Evolutionary conservation across 2,888 invertebrate genomes (phyloP).

Genomic region (Pyrrhosoma nymphula): DNA sequence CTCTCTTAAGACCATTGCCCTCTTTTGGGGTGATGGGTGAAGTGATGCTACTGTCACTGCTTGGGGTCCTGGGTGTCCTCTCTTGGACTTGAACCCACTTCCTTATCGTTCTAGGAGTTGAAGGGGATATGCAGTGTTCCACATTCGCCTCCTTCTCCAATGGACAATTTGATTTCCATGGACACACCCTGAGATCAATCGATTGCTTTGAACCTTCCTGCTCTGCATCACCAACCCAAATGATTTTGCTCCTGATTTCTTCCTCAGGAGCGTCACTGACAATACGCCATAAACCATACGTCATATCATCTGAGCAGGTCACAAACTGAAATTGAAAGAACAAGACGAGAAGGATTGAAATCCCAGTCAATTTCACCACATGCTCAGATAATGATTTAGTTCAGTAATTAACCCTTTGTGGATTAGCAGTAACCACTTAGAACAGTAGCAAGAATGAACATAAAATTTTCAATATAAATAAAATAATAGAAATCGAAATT

Average conservation of each 20-base stretch:
- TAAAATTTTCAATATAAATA: too few relatives aligned
- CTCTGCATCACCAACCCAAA: slow-evolving; percentile 79
- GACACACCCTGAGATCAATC: slow-evolving; percentile 74
- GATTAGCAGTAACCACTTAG: neutral
- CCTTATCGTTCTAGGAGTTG: slow-evolving; percentile 34
- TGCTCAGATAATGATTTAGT: neutral
- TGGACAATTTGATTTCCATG: slow-evolving; percentile 69
- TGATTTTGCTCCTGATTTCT: slow-evolving; percentile 76
- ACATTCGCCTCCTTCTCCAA: neutral
- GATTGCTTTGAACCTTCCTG: neutral
- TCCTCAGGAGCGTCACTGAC: slow-evolving; percentile 74
- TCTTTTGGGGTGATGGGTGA: slow-evolving; percentile 29
- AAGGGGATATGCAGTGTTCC: slow-evolving; percentile 34
- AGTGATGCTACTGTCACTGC: neutral
- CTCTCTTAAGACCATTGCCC: neutral
- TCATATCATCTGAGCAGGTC: slow-evolving; percentile 91
- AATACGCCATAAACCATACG: slow-evolving; percentile 88
- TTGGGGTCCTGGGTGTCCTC: slow-evolving; percentile 22
- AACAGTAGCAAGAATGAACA: too few relatives aligned
- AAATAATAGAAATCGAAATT: too few relatives aligned
- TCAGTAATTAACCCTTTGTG: neutral
- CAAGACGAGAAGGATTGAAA: slow-evolving; percentile 2
- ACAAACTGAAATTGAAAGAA: slow-evolving; percentile 80
- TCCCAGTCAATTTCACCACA: neutral
- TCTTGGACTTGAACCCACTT: slow-evolving; percentile 40